Conservation (phyloP, 2,888 invertebrate species). For the Mimachlamys varia region DNA sequence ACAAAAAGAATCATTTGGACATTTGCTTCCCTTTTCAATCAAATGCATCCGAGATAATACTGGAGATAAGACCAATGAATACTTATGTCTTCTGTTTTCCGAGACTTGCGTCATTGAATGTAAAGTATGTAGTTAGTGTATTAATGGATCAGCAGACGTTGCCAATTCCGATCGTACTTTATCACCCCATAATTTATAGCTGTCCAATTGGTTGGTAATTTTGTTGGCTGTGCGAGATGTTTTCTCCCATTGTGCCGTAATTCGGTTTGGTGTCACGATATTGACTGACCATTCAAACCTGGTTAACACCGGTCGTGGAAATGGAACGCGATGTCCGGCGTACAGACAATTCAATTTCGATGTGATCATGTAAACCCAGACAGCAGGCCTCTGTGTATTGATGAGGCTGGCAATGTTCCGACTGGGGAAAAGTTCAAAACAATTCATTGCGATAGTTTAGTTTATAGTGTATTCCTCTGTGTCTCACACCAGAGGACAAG, state of each 20-base stretch:
- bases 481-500: background rate
- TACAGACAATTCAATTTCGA: slow-evolving; percentile 1
- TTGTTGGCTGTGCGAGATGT: background rate
- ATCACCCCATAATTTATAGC: background rate
- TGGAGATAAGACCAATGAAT: background rate
- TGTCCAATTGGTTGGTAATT: slow-evolving; percentile 26
- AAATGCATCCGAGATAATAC: background rate
- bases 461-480: background rate
- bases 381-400: background rate
- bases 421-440: background rate
- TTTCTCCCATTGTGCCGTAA: background rate
- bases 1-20: background rate
- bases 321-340: background rate
- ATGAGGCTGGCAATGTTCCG: slow-evolving; percentile 34
- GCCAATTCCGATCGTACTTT: background rate
- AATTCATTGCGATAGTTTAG: background rate
- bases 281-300: background rate
- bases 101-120: background rate
- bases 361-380: slow-evolving; percentile 1
- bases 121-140: background rate
- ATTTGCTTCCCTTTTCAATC: slow-evolving; percentile 17
- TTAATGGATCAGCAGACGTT: background rate
- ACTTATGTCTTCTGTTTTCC: background rate
- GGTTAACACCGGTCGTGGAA: background rate
- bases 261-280: background rate